Conservation (phyloP, 2,888 invertebrate genomes). For the Pollenia amentaria region DNA sequence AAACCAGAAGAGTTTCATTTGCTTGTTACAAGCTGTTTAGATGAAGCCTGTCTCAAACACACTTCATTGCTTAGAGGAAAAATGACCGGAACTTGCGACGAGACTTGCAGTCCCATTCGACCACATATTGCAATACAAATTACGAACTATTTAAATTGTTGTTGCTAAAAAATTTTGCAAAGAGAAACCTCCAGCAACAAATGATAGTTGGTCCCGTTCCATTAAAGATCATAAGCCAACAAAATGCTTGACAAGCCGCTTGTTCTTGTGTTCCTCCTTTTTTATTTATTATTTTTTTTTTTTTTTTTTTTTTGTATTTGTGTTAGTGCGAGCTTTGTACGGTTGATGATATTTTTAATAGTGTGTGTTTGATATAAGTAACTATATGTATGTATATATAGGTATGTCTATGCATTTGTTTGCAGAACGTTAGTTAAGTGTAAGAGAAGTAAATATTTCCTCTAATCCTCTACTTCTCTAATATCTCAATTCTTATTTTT, state of each 20-base stretch:
- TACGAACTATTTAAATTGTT: too few relatives aligned
- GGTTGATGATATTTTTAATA: slow-evolving; percentile 5
- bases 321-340: background rate
- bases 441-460: slow-evolving; percentile 14
- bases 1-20: too few relatives aligned
- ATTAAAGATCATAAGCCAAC: background rate
- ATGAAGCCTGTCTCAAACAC: too few relatives aligned
- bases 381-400: background rate
- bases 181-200: too few relatives aligned
- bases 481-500: background rate
- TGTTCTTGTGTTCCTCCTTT: background rate
- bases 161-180: too few relatives aligned
- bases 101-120: too few relatives aligned
- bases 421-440: background rate
- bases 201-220: slow-evolving; percentile 39
- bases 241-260: slow-evolving; percentile 33
- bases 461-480: background rate
- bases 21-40: too few relatives aligned
- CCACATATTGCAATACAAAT: too few relatives aligned
- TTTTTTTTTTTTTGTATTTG: background rate
- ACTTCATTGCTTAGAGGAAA: background rate
- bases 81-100: background rate
- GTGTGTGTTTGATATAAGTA: background rate
- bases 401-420: background rate
- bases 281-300: slow-evolving; percentile 15